Base-by-base conservation (phyloP, 2,113 vertebrate species). In the Triplophysa tibetana region DNA sequence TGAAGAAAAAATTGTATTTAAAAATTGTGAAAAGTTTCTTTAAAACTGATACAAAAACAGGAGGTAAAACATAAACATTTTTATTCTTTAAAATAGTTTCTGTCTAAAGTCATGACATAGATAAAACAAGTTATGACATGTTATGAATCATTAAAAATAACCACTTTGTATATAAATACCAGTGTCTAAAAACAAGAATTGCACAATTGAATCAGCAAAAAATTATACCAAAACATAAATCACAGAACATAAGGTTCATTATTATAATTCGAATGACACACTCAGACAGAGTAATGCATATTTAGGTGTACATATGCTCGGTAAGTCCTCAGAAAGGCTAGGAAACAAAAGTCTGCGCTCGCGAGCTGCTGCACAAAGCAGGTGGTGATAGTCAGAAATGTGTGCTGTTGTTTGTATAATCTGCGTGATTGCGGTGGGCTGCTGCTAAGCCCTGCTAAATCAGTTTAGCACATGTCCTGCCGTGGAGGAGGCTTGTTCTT, bases 381-480 rank as follows among this genome's bases (percentile, higher is more conserved):
- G 89, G 82, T 70, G 45, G 78, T 2, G 29, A 69, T 75, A 72
- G 70, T 85, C 84, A 85, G 87, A 90, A 89, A 89, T 91, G 87
- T 89, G 89, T 92, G 91, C 90, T 89, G 86, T 89, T 91, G 80
- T 84, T 88, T 89, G 88, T 86, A 83, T 91, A 92, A 92, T 93
- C 91, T 92, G 87, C 88, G 83, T 90, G 90, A 92, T 92, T 86
- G 87, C 84, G 88, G 88, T 88, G 88, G 89, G 90, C 85, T 82
- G 89, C 89, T 85, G 88, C 86, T 93, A 92, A 93, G 89, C 89
- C 88, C 84, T 88, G 90, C 88, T 89, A 91, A 92, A 93, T 92
- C 89, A 93, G 91, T 88, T 92, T 92, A 93, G 88, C 91, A 91
- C 88, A 92, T 92, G 91, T 91, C 88, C 90, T 89, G 85, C 88